A percentile compares a stretch with the other conserved stretches of the same genome.
phyloP scores from a whole-genome alignment of 23 tunicate species.

The Ciona savignyi region DNA sequence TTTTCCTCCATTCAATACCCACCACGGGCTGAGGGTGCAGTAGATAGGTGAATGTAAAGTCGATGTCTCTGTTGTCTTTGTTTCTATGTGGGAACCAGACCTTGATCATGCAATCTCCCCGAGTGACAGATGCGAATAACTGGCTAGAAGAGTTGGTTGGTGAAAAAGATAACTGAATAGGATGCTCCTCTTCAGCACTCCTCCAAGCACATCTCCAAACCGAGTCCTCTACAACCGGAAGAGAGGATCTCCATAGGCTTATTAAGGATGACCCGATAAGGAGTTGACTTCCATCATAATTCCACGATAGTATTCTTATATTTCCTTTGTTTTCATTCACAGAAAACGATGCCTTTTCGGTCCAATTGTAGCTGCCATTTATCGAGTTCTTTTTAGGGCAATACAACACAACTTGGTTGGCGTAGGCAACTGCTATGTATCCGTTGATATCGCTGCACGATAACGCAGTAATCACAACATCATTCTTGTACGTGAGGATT shows the following conservation, averaged over 20 bases:
- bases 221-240: conserved; percentile 3
- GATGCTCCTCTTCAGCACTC: conserved; percentile 58
- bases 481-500: conserved; percentile 40
- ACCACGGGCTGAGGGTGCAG: conserved; percentile 76
- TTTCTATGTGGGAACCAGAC: conserved; percentile 48
- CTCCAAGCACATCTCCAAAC: conserved; percentile 47
- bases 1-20: conserved; percentile 89
- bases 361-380: conserved; percentile 33
- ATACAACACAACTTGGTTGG: conserved; percentile 42
- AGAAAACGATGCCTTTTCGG: conserved; percentile 20
- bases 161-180: conserved; percentile 40
- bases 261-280: conserved; percentile 38
- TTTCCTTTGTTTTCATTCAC: conserved; percentile 19
- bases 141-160: conserved; percentile 25
- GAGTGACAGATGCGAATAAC: conserved; percentile 66
- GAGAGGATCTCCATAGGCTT: conserved; percentile 19
- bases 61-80: conserved; percentile 11
- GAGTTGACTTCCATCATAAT: conserved; percentile 16
- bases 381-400: conserved; percentile 16
- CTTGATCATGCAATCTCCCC: conserved; percentile 77
- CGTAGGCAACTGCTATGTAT: conserved; percentile 72
- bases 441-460: conserved; percentile 64
- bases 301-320: conserved; percentile 41
- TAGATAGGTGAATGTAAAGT: conserved; percentile 67
- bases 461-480: conserved; percentile 47